Evolutionary conservation across 2,113 vertebrate species (phyloP), one percentile per base, ranked within the genome.

Genomic region (Trematocara zebra): DNA sequence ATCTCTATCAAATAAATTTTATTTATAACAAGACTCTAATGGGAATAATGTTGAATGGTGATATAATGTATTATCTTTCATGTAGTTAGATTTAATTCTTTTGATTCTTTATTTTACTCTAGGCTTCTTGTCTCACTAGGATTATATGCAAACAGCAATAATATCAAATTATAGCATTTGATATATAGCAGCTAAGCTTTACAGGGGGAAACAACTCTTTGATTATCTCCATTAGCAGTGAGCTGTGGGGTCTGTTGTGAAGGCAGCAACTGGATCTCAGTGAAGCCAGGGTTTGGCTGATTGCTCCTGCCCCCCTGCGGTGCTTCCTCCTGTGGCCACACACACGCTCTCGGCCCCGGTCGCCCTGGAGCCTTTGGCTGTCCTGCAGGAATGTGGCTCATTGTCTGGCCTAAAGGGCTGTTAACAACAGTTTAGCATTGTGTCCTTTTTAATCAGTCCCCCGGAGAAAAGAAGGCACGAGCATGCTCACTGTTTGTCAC

Each of bases 391-490:
- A 97, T 97, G 95, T 59, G 84, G 86, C 86, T 91, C 83, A 61
- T 90, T 95, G 96, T 96, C 96, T 96, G 94, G 91, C 57, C 88
- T 84, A 80, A 78, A 86, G 88, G 86, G 91, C 89, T 93, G 91
- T 95, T 96, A 95, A 94, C 93, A 93, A 90, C 91, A 83, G 80
- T 90, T 90, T 61, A 83, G 94, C 89, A 90, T 95, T 95, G 96
- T 96, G 78, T 85, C 82, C 85, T 83, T 91, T 90, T 89, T 72
- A 56, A 94, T 78, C 88, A 80, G 89, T 83, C 35, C 87, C 42
- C 87, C 90, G 90, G 93, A 93, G 94, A 96, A 96, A 95, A 93
- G 23, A 95, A 88, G 90, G 80, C 85, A 47, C 83, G 11, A 88
- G 88, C 94, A 94, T 95, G 92, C 94, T 93, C 94, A 84, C 80